phyloP scores from a whole-genome alignment of 2,113 vertebrate species.

The Cercopithecus mona region DNA sequence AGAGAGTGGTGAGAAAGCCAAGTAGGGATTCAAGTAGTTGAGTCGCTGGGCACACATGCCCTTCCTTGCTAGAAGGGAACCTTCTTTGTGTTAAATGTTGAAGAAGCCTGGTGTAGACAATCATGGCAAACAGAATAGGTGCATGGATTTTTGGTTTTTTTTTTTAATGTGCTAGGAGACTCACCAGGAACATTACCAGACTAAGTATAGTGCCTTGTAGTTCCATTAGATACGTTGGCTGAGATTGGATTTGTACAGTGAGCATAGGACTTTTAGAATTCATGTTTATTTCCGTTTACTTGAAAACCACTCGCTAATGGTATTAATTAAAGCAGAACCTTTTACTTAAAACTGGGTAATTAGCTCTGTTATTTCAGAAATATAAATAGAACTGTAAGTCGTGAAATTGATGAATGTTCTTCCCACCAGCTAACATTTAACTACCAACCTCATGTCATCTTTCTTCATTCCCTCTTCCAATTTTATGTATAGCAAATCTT shows the following conservation, averaged over 20 bases:
- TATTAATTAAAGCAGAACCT: constrained; percentile 59
- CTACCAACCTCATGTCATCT: not conserved
- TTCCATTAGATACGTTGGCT: constrained; percentile 8
- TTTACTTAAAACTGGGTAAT: constrained; percentile 54
- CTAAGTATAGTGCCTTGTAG: not conserved
- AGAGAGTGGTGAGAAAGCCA: not conserved
- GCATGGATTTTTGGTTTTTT: not conserved
- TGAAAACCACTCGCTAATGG: constrained; percentile 8
- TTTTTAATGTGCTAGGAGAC: not conserved
- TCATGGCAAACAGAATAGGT: not conserved
- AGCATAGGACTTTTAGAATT: constrained; percentile 37
- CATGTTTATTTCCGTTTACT: constrained; percentile 48
- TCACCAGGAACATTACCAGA: not conserved
- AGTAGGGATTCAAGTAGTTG: not conserved
- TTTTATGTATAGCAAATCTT: not conserved
- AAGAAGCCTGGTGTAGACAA: not conserved
- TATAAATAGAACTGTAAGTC: constrained; percentile 51
- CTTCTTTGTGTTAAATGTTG: not conserved
- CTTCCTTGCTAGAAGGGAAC: not conserved
- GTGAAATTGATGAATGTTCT: not conserved
- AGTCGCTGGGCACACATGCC: not conserved
- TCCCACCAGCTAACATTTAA: not conserved
- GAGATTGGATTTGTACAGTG: constrained; percentile 50
- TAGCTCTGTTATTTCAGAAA: constrained; percentile 60
- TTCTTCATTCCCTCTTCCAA: not conserved